Percentiles rank a stretch among this genome's conserved stretches.
phyloP scores from a whole-genome alignment of 2,113 vertebrate genomes.

The Rhynchomys soricoides region DNA sequence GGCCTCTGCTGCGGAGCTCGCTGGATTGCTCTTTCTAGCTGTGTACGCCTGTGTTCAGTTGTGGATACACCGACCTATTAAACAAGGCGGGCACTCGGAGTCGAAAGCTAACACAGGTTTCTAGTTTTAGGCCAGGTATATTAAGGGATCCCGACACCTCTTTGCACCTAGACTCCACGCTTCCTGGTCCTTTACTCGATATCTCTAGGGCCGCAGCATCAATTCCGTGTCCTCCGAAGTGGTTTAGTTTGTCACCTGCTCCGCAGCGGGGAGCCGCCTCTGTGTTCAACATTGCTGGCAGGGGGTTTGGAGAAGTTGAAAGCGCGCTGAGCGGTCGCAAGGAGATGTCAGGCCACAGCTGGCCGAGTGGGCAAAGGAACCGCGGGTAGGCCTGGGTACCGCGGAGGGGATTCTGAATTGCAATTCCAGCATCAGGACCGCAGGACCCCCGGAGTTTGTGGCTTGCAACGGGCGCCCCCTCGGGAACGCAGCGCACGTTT shows the following conservation, averaged over 20 bases:
- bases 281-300: not conserved
- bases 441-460: not conserved
- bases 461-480: constrained; percentile 55
- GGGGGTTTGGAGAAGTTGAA: not conserved
- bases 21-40: not conserved
- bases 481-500: constrained; percentile 55
- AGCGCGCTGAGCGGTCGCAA: not conserved
- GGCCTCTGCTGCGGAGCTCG: constrained; percentile 59
- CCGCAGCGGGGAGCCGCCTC: not conserved
- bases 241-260: constrained; percentile 27
- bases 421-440: not conserved
- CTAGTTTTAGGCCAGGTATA: not conserved
- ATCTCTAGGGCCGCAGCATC: not conserved
- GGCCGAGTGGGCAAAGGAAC: not conserved
- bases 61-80: not conserved
- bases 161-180: not conserved
- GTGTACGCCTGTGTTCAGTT: not conserved
- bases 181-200: not conserved
- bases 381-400: not conserved
- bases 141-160: not conserved
- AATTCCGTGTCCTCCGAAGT: constrained; percentile 70
- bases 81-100: constrained; percentile 31
- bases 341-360: not conserved
- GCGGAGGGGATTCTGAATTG: not conserved
- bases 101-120: constrained; percentile 49